Base-by-base conservation (phyloP, 2,113 vertebrate genomes). In the Papio anubis region DNA sequence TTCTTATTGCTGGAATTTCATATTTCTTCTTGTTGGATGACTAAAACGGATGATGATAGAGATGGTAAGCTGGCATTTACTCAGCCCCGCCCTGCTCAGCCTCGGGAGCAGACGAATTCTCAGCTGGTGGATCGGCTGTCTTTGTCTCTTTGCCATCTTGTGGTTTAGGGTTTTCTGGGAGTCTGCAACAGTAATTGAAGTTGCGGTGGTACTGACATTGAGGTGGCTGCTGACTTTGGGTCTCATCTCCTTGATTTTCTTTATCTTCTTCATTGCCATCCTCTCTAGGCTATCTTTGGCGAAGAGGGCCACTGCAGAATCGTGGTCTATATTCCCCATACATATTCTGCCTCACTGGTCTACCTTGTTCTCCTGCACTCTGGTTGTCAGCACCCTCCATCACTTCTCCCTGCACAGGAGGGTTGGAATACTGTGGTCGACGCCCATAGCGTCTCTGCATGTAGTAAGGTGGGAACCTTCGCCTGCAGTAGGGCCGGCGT, bases 71-170 rank as follows among this genome's bases (percentile, higher is more conserved):
- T 99, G 99, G 99, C 99, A 97, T 99, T 99, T 99, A 99, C 99
- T 99, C 99, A 99, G 99, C 99, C 99, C 99, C 99, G 99, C 99
- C 99, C 99, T 99, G 99, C 99, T 99, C 99, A 99, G 99, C 99
- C 99, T 99, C 99, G 99, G 99, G 99, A 99, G 99, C 99, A 99
- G 99, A 99, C 98, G 99, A 99, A 99, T 99, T 99, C 98, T 99
- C 99, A 99, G 99, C 99, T 99, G 99, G 98, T 99, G 99, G 98
- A 98, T 99, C 99, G 98, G 99, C 99, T 99, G 99, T 99, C 99
- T 99, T 99, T 99, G 98, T 99, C 99, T 99, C 99, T 99, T 99
- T 99, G 99, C 99, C 99, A 98, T 99, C 99, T 98, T 99, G 99
- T 98, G 99, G 99, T 99, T 99, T 99, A 99, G 99, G 99, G 98